Conservation (phyloP, 2,113 vertebrate genomes). For the Cisticola juncidis region DNA sequence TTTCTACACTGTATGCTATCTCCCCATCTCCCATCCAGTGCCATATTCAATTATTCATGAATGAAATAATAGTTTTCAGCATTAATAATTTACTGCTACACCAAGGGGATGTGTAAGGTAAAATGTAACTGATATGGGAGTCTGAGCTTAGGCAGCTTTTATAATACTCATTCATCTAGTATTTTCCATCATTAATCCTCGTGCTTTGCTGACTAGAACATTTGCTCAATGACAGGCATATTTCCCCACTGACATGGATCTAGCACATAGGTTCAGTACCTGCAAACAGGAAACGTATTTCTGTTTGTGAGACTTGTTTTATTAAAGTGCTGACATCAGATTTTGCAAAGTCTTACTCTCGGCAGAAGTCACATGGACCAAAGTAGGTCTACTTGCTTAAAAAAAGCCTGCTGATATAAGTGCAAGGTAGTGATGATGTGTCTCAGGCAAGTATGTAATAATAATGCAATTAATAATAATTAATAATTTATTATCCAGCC, state of each 20-base stretch:
- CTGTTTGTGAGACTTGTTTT: not conserved
- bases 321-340: not conserved
- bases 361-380: not conserved
- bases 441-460: not conserved
- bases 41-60: conserved; percentile 84
- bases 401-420: not conserved
- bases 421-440: not conserved
- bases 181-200: conserved; percentile 63
- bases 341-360: not conserved
- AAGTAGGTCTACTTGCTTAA: not conserved
- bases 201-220: conserved; percentile 28
- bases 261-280: not conserved
- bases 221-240: not conserved
- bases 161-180: conserved; percentile 72
- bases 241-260: not conserved
- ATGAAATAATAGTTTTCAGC: conserved; percentile 79
- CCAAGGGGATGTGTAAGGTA: conserved; percentile 67
- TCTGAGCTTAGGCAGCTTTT: conserved; percentile 72
- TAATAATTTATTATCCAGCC: not conserved
- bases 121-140: conserved; percentile 74
- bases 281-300: not conserved
- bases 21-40: conserved; percentile 57
- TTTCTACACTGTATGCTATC: conserved; percentile 11
- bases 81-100: conserved; percentile 83
- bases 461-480: not conserved